These are phyloP conservation scores for Rhineura floridana DNA, from an alignment of 2,113 vertebrate genomes.

Conservation along the genomic window DNA sequence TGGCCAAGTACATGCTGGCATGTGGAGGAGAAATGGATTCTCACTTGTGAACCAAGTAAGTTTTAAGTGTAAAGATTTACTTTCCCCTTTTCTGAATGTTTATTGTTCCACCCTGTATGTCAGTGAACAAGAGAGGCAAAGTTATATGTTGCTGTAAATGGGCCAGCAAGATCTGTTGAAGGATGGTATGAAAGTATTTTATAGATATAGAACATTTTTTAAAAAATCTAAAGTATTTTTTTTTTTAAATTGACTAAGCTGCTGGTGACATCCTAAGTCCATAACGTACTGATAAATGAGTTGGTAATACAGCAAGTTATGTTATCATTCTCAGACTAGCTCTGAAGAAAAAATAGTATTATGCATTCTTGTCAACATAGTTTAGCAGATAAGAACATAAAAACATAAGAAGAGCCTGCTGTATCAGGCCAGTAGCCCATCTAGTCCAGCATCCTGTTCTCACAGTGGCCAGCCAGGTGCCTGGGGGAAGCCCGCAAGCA, in stretches of 20 bases:
- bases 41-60: constrained; percentile 96
- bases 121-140: neutral
- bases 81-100: neutral
- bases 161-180: too few species aligned
- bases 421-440: too few species aligned
- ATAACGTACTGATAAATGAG: neutral
- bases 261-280: neutral
- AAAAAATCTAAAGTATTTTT: neutral
- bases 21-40: constrained; percentile 98
- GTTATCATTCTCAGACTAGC: neutral
- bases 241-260: neutral
- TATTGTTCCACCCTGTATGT: neutral
- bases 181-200: neutral
- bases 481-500: too few species aligned
- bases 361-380: neutral
- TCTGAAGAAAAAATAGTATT: neutral
- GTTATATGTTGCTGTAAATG: neutral
- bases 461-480: too few species aligned
- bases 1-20: constrained; percentile 97
- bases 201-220: neutral
- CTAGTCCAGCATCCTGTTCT: too few species aligned
- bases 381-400: too few species aligned
- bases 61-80: neutral
- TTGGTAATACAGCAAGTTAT: neutral
- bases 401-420: too few species aligned